Evolutionary conservation across 2,888 invertebrate species (phyloP).

Genomic region (Rhagium mordax): DNA sequence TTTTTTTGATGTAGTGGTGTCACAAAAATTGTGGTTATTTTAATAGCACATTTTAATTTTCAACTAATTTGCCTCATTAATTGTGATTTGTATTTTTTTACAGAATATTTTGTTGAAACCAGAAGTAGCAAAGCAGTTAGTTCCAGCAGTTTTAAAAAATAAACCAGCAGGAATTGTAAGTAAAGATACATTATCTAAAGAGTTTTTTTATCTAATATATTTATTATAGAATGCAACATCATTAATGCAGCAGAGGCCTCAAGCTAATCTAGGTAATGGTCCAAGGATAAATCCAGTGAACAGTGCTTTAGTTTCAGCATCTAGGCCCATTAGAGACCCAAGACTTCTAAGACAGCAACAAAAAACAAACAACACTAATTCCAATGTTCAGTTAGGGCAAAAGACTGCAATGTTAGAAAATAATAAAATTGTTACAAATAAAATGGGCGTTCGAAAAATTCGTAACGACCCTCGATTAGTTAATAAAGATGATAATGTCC

Average conservation of each 20-base stretch:
- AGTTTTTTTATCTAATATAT: background rate
- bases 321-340: conserved; percentile 67
- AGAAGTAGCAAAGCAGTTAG: conserved; percentile 67
- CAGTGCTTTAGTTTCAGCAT: conserved; percentile 62
- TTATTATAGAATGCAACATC: conserved; percentile 45
- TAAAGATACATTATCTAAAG: conserved; percentile 7
- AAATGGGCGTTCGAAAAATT: conserved; percentile 66
- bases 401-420: conserved; percentile 63
- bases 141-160: conserved; percentile 51
- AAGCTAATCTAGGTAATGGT: conserved; percentile 51
- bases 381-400: conserved; percentile 63
- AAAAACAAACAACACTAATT: conserved; percentile 43
- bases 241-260: conserved; percentile 43
- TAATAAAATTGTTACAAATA: conserved; percentile 69
- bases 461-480: conserved; percentile 68
- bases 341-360: conserved; percentile 64
- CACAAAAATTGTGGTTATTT: too few relatives aligned
- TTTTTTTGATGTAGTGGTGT: too few relatives aligned
- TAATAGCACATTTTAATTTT: too few relatives aligned
- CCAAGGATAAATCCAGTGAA: conserved; percentile 74
- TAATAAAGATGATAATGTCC: conserved; percentile 64
- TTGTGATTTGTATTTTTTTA: too few relatives aligned
- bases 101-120: conserved; percentile 68
- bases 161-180: conserved; percentile 49
- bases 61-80: too few relatives aligned